Evolutionary conservation across 2,888 invertebrate genomes (phyloP).

Genomic region (Trissonchulus latispiculum): DNA sequence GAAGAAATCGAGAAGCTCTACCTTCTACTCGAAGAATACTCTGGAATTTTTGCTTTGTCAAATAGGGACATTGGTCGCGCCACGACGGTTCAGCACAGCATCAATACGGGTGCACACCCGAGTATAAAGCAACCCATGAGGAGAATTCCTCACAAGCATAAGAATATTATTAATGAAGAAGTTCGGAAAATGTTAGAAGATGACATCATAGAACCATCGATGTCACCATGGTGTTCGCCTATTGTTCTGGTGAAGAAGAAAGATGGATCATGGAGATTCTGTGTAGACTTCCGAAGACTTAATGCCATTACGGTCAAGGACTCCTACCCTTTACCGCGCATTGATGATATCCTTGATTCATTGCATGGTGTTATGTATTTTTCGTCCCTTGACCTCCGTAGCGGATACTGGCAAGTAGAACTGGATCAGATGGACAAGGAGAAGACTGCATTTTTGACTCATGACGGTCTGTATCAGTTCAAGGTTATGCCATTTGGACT

Average conservation of each 20-base stretch:
- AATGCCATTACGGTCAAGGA: constrained; percentile 15
- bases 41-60: neutral
- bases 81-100: neutral
- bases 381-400: constrained; percentile 13
- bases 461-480: constrained; percentile 27
- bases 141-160: neutral
- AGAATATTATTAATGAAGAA: neutral
- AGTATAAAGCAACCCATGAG: neutral
- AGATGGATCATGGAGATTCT: constrained; percentile 6
- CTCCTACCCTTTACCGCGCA: constrained; percentile 9
- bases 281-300: constrained; percentile 10
- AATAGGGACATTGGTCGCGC: neutral
- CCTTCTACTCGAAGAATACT: neutral
- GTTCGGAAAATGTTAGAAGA: neutral
- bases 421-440: constrained; percentile 22
- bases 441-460: constrained; percentile 26
- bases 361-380: neutral
- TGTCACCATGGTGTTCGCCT: neutral
- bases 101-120: constrained; percentile 6
- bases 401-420: constrained; percentile 22
- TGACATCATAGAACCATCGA: constrained; percentile 2
- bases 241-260: neutral
- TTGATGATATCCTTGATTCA: neutral
- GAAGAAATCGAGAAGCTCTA: neutral
- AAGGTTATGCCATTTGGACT: constrained; percentile 27